These are phyloP conservation scores for Steromphala cineraria DNA, from an alignment of 2,888 invertebrate species.

Conservation along the genomic window DNA sequence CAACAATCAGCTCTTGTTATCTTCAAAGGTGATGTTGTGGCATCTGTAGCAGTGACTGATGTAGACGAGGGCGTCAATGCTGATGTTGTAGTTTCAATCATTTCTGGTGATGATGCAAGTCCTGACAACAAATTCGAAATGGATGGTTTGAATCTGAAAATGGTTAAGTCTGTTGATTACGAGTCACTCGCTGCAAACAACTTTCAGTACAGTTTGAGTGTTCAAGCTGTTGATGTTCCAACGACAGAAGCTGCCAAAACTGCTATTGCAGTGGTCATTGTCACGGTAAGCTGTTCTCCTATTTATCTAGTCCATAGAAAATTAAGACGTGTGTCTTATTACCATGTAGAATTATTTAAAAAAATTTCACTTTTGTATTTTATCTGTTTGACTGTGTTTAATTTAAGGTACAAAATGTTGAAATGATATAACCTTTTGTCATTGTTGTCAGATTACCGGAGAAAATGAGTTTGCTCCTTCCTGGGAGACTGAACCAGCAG, in stretches of 20 bases:
- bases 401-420: no score
- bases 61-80: neutral
- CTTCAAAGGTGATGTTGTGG: neutral
- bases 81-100: neutral
- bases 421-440: no score
- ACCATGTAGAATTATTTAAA: no score
- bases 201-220: neutral
- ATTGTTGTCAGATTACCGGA: neutral
- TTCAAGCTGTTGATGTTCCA: neutral
- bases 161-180: neutral
- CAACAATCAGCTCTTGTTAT: no score
- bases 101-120: neutral
- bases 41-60: neutral
- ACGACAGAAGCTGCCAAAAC: conserved; percentile 1
- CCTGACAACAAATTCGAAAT: neutral
- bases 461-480: neutral
- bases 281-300: neutral
- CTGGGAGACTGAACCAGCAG: neutral
- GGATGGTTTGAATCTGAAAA: neutral
- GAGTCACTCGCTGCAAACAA: neutral
- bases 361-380: no score
- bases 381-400: no score
- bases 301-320: no score
- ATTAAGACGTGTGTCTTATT: no score
- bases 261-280: neutral